A percentile compares a stretch with the other conserved stretches of the same genome.
Evolutionary conservation across 2,113 vertebrate species (phyloP).

Genomic region (Semicossyphus pulcher): DNA sequence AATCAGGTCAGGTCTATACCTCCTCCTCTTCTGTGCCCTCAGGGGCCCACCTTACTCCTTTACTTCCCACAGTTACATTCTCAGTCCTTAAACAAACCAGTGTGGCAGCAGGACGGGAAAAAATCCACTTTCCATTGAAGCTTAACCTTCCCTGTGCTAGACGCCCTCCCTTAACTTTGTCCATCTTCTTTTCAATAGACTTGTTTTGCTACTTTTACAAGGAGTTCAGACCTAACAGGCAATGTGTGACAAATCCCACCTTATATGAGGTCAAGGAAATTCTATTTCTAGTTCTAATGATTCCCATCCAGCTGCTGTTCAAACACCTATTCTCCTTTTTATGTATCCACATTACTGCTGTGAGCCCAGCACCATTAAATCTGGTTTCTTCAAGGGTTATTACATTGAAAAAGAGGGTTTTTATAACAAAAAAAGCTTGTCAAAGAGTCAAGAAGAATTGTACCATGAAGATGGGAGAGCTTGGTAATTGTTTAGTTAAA

Average conservation of each 20-base stretch:
- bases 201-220: conserved; percentile 36
- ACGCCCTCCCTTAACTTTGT: conserved; percentile 3
- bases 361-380: not conserved
- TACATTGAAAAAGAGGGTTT: not conserved
- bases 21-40: conserved; percentile 31
- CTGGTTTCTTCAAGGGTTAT: not conserved
- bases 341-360: conserved; percentile 1
- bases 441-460: not conserved
- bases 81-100: conserved; percentile 14
- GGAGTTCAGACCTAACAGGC: conserved; percentile 17
- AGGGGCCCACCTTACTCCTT: conserved; percentile 37
- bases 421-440: not conserved
- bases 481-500: not conserved
- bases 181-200: not conserved
- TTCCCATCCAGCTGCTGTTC: conserved; percentile 5
- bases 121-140: conserved; percentile 9
- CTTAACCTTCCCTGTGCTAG: not conserved
- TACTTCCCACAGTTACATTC: conserved; percentile 32
- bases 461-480: not conserved
- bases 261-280: conserved; percentile 52
- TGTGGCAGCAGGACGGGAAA: conserved; percentile 10
- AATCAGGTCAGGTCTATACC: conserved; percentile 56
- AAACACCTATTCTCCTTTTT: conserved; percentile 11
- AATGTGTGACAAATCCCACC: conserved; percentile 32
- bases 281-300: conserved; percentile 27